These are phyloP conservation scores for Zaprionus inermis DNA, from an alignment of 1,140 invertebrate species.

Conservation along the genomic window DNA sequence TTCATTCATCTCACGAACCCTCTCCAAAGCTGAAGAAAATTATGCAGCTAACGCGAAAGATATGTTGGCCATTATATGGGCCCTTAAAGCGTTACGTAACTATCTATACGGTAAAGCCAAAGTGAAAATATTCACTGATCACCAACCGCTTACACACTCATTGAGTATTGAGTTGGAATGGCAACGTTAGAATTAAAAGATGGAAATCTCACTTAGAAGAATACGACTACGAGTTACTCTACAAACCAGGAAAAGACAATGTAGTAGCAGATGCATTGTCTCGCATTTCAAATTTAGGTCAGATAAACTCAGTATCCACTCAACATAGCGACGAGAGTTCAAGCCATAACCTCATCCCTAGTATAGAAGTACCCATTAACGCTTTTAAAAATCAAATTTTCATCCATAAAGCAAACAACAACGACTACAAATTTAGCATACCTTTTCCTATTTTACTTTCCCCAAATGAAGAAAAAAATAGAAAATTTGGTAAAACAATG, in stretches of 20 bases:
- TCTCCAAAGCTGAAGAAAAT: too few relatives aligned
- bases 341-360: constrained; percentile 14
- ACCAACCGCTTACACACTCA: constrained; percentile 84
- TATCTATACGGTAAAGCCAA: not conserved
- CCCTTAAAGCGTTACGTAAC: too few relatives aligned
- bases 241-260: constrained; percentile 68
- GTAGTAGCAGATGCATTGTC: constrained; percentile 51
- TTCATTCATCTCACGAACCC: constrained; percentile 58
- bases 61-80: too few relatives aligned
- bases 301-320: constrained; percentile 24
- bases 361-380: constrained; percentile 33
- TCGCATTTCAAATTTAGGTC: constrained; percentile 5
- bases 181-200: constrained; percentile 70
- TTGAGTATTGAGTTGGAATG: constrained; percentile 80
- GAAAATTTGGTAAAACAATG: not conserved
- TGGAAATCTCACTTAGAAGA: constrained; percentile 54
- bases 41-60: too few relatives aligned
- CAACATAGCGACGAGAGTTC: constrained; percentile 43
- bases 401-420: constrained; percentile 16
- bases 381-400: constrained; percentile 49
- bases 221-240: constrained; percentile 78
- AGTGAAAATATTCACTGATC: constrained; percentile 39
- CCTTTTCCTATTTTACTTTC: not conserved
- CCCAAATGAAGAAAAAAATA: constrained; percentile 2
- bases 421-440: constrained; percentile 1